Base-by-base conservation (phyloP, 2,888 invertebrate species). In the Tinea semifulvella region DNA sequence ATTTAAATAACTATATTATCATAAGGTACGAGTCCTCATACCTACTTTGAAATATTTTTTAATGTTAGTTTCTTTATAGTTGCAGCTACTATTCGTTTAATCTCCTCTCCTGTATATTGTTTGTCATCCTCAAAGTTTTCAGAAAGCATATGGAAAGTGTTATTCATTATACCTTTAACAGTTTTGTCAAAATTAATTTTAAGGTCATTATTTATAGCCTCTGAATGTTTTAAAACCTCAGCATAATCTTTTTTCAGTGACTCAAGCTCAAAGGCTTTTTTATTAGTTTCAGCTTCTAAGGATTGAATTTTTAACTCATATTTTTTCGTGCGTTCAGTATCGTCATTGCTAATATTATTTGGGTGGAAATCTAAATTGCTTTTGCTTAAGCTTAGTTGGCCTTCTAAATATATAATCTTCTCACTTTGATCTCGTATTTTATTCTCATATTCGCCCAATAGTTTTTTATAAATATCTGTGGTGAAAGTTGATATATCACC, bases 1-100 rank as follows among this genome's bases (percentile, higher is more conserved):
- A n/a, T n/a, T n/a, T n/a, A n/a, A n/a, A n/a, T n/a, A n/a, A n/a
- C n/a, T n/a, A n/a, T n/a, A n/a, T n/a, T n/a, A n/a, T n/a, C n/a
- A n/a, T n/a, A n/a, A n/a, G n/a, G n/a, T n/a, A n/a, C n/a, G n/a
- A n/a, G n/a, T n/a, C n/a, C n/a, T n/a, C n/a, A n/a, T n/a, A n/a
- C n/a, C 18, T 38, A 17, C 18, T 18, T 11, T 4, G 17, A 4
- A 7, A 38, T 55, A 42, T 64, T 57, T 48, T 63, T 57, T 8
- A 73, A 58, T 14, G 77, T 76, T 11, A 65, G 62, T 55, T 63
- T 72, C 56, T 71, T 79, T 11, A 79, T 73, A 2, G 74, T 60
- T 45, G 58, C 50, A 36, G 62, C 76, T 45, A 70, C 57, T 27
- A 66, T 55, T 51, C 51, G 61, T 56, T 71, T 77, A n/a, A 76